A percentile compares a stretch with the other conserved stretches of the same genome.
Conservation (phyloP, 2,113 vertebrate genomes). For the Myocastor coypus region DNA sequence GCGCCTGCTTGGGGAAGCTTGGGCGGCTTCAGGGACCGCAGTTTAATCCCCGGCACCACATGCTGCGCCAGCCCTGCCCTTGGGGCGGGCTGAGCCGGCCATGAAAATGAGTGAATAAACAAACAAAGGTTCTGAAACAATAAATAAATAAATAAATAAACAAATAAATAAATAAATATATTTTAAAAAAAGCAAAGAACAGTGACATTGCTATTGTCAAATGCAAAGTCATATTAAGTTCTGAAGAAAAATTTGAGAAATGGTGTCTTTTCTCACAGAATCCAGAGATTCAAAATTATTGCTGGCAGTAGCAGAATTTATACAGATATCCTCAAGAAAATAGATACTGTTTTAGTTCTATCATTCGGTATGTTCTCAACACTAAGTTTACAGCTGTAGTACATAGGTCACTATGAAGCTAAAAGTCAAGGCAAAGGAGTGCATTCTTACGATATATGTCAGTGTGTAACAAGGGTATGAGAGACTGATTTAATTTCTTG, state of each 20-base stretch:
- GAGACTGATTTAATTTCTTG: background rate
- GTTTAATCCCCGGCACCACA: too few species aligned
- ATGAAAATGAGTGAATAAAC: too few species aligned
- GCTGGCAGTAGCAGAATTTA: background rate
- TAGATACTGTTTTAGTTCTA: background rate
- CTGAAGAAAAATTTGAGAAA: constrained; percentile 41
- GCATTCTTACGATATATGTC: background rate
- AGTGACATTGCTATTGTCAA: background rate
- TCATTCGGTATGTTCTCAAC: background rate
- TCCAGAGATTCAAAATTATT: constrained; percentile 4
- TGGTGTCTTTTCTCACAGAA: background rate
- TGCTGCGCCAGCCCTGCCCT: too few species aligned
- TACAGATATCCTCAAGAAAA: constrained; percentile 9
- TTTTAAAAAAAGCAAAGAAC: constrained; percentile 27
- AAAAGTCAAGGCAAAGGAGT: background rate
- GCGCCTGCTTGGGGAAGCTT: too few species aligned
- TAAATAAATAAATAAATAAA: too few species aligned
- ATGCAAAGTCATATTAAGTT: background rate
- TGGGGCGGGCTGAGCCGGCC: too few species aligned
- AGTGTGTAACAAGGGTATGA: background rate
- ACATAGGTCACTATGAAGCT: background rate
- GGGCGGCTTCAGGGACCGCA: too few species aligned
- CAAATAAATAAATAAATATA: too few species aligned
- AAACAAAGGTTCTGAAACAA: too few species aligned
- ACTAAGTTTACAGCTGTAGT: background rate